phyloP scores from a whole-genome alignment of 2,113 vertebrate genomes.

The Ciconia boyciana region DNA sequence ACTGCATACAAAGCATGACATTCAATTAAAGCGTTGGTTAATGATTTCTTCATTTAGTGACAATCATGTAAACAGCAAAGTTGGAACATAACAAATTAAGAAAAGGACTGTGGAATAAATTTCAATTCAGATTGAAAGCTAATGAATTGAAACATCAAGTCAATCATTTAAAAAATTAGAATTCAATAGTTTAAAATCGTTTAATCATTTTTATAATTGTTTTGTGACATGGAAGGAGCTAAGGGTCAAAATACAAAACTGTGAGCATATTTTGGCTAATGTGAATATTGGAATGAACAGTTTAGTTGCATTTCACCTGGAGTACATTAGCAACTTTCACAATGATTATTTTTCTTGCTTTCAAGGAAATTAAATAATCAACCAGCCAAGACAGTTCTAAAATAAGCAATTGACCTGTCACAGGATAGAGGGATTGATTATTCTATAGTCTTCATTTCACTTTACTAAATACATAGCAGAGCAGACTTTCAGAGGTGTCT shows the following conservation, averaged over 20 bases:
- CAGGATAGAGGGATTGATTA: slow-evolving; percentile 27
- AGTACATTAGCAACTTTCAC: slow-evolving; percentile 52
- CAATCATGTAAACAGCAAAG: slow-evolving; percentile 45
- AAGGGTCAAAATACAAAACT: slow-evolving; percentile 19
- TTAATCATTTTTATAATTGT: slow-evolving; percentile 52
- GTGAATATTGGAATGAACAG: slow-evolving; percentile 10
- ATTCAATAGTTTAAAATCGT: slow-evolving; percentile 45
- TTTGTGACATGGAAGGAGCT: not conserved
- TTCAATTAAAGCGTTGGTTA: slow-evolving; percentile 49
- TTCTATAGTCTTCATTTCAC: slow-evolving; percentile 23
- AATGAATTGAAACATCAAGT: slow-evolving; percentile 53
- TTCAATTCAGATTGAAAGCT: slow-evolving; percentile 35
- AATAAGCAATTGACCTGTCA: slow-evolving; percentile 41
- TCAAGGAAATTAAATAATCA: slow-evolving; percentile 66
- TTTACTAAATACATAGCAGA: slow-evolving; percentile 25
- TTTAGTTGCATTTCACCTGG: slow-evolving; percentile 44
- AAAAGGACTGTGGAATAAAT: slow-evolving; percentile 39
- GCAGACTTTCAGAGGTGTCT: not conserved
- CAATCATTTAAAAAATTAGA: slow-evolving; percentile 35
- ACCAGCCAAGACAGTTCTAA: slow-evolving; percentile 40
- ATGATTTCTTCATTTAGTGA: slow-evolving; percentile 38
- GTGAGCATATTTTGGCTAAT: not conserved
- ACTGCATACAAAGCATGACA: not conserved
- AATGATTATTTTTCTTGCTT: slow-evolving; percentile 65
- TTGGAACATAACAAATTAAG: slow-evolving; percentile 37